Evolutionary conservation across 2,888 invertebrate genomes (phyloP), one percentile per base, ranked within the genome.

Genomic region (Ischnus inquisitorius): DNA sequence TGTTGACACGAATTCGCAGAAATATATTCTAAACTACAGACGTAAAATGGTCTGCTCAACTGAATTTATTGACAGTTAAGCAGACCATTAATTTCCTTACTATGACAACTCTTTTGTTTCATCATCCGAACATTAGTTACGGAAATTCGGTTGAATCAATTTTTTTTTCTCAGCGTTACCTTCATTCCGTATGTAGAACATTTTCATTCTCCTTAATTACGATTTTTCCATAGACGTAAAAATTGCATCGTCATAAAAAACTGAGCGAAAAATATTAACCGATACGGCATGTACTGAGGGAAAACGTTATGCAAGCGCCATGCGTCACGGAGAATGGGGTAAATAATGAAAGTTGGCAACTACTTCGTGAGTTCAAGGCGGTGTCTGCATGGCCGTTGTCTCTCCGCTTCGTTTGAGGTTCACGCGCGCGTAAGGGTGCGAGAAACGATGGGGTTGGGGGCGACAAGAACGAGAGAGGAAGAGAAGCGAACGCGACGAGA

Each of bases 351-450:
- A 46, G 64, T 75, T 51, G 34, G 34, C 43, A 4, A 22, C 25
- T 16, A 64, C 22, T 48, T 39, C 10, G 65, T 28, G 8, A n/a
- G 14, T 41, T 67, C 25, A 1, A 25, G 6, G 51, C 54, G 5
- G 67, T 43, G 22, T 54, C 54, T 14, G 41, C 22, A 25, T 28
- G 28, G 6, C 14, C 28, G 48, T 48, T 60, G 39, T 41, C 62
- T 41, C 62, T 67, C 62, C 34, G 46, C 19, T 48, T 41, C 54
- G 28, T 51, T 71, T 54, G 54, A 10, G 71, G 71, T 62, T 54
- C 64, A 51, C 69, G 54, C 19, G 79, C 69, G 34, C 43, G 60
- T 8, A 69, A 69, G 69, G 54, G 69, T 71, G 74, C 28, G 62
- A 43, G 62, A 48, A 74, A 74, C 46, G 74, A 43, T 60, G 72